Percentiles rank a stretch among this genome's conserved stretches.
phyloP scores from a whole-genome alignment of 1,140 invertebrate species.

The Aphelinus certus region DNA sequence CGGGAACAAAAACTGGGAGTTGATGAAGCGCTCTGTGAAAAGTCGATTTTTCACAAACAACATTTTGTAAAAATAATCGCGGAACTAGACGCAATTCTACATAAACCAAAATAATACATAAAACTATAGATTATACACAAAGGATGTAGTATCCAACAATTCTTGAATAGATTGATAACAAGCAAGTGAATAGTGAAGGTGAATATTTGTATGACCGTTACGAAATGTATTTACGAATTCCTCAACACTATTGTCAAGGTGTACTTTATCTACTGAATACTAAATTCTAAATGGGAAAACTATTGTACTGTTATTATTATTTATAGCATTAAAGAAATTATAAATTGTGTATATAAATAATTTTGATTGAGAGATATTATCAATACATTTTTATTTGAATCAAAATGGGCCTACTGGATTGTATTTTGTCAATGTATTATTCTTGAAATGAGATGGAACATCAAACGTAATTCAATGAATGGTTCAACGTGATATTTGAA shows the following conservation, averaged over 20 bases:
- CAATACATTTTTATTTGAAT: conserved; percentile 7
- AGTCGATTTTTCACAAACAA: conserved; percentile 35
- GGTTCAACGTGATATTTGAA: no score
- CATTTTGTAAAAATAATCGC: conserved; percentile 40
- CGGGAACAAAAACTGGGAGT: conserved; percentile 30
- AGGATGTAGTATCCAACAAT: conserved; percentile 31
- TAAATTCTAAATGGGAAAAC: conserved; percentile 37
- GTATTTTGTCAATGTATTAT: conserved; percentile 7
- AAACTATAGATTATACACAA: conserved; percentile 31
- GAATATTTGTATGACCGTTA: conserved; percentile 39
- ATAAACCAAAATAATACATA: conserved; percentile 32
- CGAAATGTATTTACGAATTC: conserved; percentile 33
- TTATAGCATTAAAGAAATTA: conserved; percentile 37
- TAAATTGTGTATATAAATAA: conserved; percentile 36
- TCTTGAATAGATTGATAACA: conserved; percentile 30
- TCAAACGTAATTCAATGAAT: no score
- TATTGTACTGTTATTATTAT: conserved; percentile 39
- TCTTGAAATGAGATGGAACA: not conserved
- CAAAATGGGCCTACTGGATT: conserved; percentile 8
- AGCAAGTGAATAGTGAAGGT: conserved; percentile 30
- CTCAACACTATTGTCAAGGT: conserved; percentile 29
- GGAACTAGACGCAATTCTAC: conserved; percentile 29
- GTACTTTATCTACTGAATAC: conserved; percentile 34
- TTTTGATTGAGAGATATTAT: conserved; percentile 24
- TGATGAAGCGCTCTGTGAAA: conserved; percentile 30